Percentiles rank a stretch among this genome's conserved stretches.
Conservation (phyloP, 2,113 vertebrate species). For the Pseudorectes ferrugineus region DNA sequence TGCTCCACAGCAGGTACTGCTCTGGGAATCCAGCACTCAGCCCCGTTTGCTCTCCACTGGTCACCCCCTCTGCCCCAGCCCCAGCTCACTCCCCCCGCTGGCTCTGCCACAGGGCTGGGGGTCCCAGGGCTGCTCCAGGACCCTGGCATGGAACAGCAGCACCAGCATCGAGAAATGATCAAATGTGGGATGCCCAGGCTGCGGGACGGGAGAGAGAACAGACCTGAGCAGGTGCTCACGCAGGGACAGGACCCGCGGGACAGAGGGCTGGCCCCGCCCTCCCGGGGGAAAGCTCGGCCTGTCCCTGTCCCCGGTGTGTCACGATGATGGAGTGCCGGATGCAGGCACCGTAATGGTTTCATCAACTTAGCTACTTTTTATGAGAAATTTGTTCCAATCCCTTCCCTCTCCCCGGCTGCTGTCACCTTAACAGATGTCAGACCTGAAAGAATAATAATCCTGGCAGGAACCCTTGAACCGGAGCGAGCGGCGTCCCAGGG, state of each 20-base stretch:
- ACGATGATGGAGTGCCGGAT: conserved; percentile 74
- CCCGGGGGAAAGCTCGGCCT: not conserved
- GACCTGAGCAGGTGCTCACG: not conserved
- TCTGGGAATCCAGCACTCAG: not conserved
- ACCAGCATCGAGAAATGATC: fast-evolving
- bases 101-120: not conserved
- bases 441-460: conserved; percentile 46
- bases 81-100: fast-evolving
- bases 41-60: not conserved
- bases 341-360: conserved; percentile 73
- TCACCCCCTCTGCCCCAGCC: not conserved
- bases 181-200: not conserved
- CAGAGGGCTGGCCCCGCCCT: not conserved
- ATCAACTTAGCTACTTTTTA: conserved; percentile 70
- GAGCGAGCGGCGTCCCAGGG: not conserved
- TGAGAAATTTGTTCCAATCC: conserved; percentile 69
- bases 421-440: conserved; percentile 67
- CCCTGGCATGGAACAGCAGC: not conserved
- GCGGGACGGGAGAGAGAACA: not conserved
- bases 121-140: not conserved
- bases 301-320: conserved; percentile 65
- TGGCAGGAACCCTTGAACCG: not conserved
- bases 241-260: not conserved
- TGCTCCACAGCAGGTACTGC: not conserved
- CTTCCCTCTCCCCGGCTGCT: conserved; percentile 43